Percentiles rank a stretch among this genome's conserved stretches.
phyloP scores from a whole-genome alignment of 2,113 vertebrate species.

The Notiomystis cincta region DNA sequence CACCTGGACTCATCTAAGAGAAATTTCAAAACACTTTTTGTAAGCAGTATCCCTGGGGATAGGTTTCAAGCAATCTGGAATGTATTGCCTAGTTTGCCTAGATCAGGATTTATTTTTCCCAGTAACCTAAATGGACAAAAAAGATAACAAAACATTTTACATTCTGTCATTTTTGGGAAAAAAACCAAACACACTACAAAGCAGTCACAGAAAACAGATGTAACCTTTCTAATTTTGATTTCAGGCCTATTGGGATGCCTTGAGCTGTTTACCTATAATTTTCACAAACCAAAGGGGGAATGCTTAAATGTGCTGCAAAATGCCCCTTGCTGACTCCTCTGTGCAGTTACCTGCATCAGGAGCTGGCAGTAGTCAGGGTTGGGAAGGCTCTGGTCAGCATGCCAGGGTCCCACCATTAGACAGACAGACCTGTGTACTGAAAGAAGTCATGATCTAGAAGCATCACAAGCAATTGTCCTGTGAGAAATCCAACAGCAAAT shows the following conservation, averaged over 20 bases:
- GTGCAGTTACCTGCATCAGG: not conserved
- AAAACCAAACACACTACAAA: not conserved
- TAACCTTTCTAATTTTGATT: not conserved
- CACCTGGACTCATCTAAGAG: not conserved
- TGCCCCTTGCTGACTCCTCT: not conserved
- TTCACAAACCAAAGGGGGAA: not conserved
- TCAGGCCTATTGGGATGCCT: not conserved
- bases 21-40: not conserved
- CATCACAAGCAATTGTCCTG: not conserved
- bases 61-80: not conserved
- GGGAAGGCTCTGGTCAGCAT: not conserved
- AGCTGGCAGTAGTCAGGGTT: not conserved
- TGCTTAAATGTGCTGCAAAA: not conserved
- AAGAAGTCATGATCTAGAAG: not conserved
- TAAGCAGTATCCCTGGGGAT: not conserved
- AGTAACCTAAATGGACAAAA: not conserved
- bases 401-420: not conserved
- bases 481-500: not conserved
- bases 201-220: not conserved
- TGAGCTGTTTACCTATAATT: not conserved
- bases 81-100: not conserved
- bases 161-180: not conserved
- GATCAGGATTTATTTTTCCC: not conserved
- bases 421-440: not conserved
- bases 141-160: not conserved